Percentiles rank a stretch among this genome's conserved stretches.
Evolutionary conservation across 35 echinoderm and acorn worm genomes (phyloP).

Genomic region (Heliocidaris tuberculata): DNA sequence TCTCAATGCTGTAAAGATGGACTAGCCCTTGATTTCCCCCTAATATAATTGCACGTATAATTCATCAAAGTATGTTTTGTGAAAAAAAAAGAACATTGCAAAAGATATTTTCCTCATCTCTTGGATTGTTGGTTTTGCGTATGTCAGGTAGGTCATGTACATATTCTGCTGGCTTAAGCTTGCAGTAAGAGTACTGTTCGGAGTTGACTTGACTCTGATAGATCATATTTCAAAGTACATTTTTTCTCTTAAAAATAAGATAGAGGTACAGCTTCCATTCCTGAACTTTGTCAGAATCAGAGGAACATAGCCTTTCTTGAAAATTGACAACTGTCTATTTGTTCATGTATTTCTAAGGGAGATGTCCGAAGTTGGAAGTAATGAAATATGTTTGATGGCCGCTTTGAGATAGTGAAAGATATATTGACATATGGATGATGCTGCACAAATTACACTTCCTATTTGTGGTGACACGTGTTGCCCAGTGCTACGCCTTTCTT

Average conservation of each 20-base stretch:
- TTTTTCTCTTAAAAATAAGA: too few relatives aligned
- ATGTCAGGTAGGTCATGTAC: background rate
- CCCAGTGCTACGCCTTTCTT: background rate
- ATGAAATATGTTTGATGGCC: background rate
- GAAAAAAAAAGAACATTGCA: background rate
- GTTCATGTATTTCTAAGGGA: background rate
- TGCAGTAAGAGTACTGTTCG: background rate
- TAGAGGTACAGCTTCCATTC: too few relatives aligned
- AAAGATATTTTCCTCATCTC: background rate
- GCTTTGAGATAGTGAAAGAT: background rate
- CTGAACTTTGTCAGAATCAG: too few relatives aligned
- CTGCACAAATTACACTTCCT: background rate
- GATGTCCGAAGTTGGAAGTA: background rate
- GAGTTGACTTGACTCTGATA: background rate
- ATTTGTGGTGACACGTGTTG: background rate
- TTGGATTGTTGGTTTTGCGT: background rate
- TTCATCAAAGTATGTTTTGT: background rate
- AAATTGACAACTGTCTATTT: background rate
- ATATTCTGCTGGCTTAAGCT: background rate
- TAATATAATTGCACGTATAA: background rate
- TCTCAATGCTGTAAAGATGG: constrained; percentile 30
- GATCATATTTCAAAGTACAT: background rate
- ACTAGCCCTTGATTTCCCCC: background rate
- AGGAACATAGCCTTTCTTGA: background rate
- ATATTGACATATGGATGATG: background rate